These are phyloP conservation scores for Isoperla grammatica DNA, from an alignment of 2,888 invertebrate genomes.

Conservation along the genomic window DNA sequence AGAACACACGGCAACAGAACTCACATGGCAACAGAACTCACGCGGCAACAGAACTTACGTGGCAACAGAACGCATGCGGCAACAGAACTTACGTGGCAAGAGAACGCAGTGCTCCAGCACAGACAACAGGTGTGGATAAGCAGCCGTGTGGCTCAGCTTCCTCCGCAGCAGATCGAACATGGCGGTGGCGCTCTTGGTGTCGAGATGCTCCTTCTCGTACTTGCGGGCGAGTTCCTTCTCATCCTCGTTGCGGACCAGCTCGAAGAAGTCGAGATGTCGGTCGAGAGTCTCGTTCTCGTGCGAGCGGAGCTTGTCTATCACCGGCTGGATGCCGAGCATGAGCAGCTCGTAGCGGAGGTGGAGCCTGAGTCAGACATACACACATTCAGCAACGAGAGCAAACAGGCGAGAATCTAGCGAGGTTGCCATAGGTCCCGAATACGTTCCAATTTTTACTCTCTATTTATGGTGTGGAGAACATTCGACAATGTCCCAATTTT, in stretches of 20 bases:
- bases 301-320: conserved; percentile 85
- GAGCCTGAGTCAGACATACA: conserved; percentile 49
- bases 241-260: conserved; percentile 95
- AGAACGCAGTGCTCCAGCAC: conserved; percentile 71
- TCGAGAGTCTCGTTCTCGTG: conserved; percentile 93
- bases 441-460: no score
- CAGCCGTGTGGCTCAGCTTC: conserved; percentile 86
- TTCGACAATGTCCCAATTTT: no score
- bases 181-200: conserved; percentile 85
- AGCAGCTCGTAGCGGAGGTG: conserved; percentile 94
- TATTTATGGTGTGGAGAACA: no score
- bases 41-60: no score
- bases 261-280: conserved; percentile 96
- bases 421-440: no score
- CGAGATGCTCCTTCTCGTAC: conserved; percentile 87
- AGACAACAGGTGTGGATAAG: conserved; percentile 89
- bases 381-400: no score
- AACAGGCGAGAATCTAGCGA: no score
- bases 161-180: conserved; percentile 88
- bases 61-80: no score
- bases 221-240: conserved; percentile 88
- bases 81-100: conserved; percentile 27
- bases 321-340: conserved; percentile 94
- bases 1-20: no score
- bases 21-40: no score